phyloP scores from a whole-genome alignment of 2,113 vertebrate genomes.

The Lamprotornis superbus region DNA sequence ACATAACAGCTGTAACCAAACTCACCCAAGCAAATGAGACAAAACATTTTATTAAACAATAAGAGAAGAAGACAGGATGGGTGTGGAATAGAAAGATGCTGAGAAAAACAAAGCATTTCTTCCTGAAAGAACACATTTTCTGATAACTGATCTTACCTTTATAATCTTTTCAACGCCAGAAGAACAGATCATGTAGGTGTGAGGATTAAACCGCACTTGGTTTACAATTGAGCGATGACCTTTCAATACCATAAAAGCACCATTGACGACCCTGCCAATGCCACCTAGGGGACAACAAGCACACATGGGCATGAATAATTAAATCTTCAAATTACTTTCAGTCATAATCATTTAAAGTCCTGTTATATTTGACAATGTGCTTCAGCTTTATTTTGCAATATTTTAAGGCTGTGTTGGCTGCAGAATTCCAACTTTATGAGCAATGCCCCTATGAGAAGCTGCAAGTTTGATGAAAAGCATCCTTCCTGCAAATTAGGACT shows the following conservation, averaged over 20 bases:
- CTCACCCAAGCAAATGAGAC: background rate
- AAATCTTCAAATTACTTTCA: background rate
- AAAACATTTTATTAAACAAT: background rate
- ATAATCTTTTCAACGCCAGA: conserved; percentile 99
- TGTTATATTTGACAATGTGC: background rate
- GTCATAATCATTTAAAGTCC: background rate
- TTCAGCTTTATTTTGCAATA: background rate
- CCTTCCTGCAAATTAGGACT: conserved; percentile 34
- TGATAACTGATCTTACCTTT: conserved; percentile 82
- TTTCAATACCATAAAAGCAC: conserved; percentile 97
- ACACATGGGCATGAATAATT: background rate
- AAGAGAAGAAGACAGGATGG: background rate
- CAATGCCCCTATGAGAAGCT: background rate
- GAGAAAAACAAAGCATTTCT: background rate
- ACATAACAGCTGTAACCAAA: background rate
- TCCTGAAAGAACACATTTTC: background rate
- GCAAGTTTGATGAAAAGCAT: background rate
- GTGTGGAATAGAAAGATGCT: background rate
- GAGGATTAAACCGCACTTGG: conserved; percentile 97
- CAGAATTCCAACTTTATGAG: conserved; percentile 25
- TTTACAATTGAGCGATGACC: conserved; percentile 98
- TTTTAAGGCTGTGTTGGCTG: background rate
- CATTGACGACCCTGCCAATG: conserved; percentile 92
- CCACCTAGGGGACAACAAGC: conserved; percentile 78
- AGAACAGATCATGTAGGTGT: conserved; percentile 99